These are phyloP conservation scores for Drosophila serrata DNA, from an alignment of 1,140 invertebrate species.

Conservation along the genomic window DNA sequence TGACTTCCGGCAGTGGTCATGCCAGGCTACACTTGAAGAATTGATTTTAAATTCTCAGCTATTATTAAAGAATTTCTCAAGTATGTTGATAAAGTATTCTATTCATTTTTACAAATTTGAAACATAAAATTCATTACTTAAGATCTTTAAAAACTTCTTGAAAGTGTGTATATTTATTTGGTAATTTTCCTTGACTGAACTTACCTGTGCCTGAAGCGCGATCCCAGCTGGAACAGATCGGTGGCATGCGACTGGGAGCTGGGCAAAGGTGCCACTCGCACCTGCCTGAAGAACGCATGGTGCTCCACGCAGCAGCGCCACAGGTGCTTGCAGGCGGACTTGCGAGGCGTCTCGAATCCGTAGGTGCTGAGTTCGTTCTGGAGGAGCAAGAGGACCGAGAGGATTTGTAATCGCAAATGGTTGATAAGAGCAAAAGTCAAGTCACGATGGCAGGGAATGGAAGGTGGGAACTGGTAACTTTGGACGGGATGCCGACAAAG, in stretches of 20 bases:
- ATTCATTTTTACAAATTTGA: not conserved
- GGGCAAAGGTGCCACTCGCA: constrained; percentile 90
- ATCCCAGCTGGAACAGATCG: constrained; percentile 90
- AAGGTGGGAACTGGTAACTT: constrained; percentile 15
- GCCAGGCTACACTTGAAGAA: constrained; percentile 1
- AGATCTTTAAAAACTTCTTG: not conserved
- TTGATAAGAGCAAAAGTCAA: constrained; percentile 78
- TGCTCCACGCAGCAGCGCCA: constrained; percentile 99
- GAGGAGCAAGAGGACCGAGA: constrained; percentile 53
- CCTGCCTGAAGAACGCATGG: constrained; percentile 98
- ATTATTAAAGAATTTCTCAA: not conserved
- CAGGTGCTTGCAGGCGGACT: constrained; percentile 97
- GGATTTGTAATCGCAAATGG: constrained; percentile 46
- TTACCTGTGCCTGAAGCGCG: constrained; percentile 90
- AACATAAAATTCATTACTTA: not conserved
- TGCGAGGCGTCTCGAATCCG: constrained; percentile 97
- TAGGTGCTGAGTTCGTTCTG: constrained; percentile 98
- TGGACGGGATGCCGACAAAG: constrained; percentile 52
- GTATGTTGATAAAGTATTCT: not conserved
- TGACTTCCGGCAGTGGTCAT: constrained; percentile 57
- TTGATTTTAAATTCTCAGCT: not conserved
- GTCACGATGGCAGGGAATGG: constrained; percentile 59
- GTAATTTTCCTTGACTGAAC: constrained; percentile 26
- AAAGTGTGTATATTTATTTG: not conserved
- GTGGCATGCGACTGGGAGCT: constrained; percentile 86